Base-by-base conservation (phyloP, 2,113 vertebrate species). In the Blennius ocellaris region DNA sequence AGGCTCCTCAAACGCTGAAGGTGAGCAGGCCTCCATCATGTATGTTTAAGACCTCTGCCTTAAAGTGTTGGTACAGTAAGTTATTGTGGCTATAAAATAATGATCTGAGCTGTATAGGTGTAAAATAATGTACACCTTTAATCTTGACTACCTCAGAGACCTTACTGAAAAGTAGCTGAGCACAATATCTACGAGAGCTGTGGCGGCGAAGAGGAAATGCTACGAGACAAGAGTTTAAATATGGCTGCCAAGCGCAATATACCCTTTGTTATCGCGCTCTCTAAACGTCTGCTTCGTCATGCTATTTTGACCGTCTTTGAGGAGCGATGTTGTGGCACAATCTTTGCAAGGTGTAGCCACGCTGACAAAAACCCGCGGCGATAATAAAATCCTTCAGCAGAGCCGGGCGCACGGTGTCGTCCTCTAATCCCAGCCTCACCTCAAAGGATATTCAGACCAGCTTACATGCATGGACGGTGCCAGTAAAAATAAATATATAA, bases 331-430 rank as follows among this genome's bases (percentile, higher is more conserved):
- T 48, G 71, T 62, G 71, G 69, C 43, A 69, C 61, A 40, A 63
- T 79, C 75, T 86, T 61, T 60, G 69, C 11, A 68, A 81, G 72
- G 72, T 76, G 80, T 55, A 79, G 75, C 70, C 43, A 69, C 7
- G 30, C 56, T 45, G 45, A 71, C 58, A 69, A 81, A 83, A 67
- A 61, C 69, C 72, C 41, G 77, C 75, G 50, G 84, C 57, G 81
- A 86, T 88, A 87, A 89, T 87, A 51, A 84, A 90, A 89, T 85
- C 87, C 74, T 87, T 86, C 55, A 84, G 83, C 78, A 11, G 69
- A 55, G 52, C 68, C 58, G 87, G 84, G 78, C 72, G 69, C 78
- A 72, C 21, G 76, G 70, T 78, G 88, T 81, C 63, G 68, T 81
- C 75, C 82, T 87, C 81, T 89, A 85, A 90, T 90, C 83, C 82